Evolutionary conservation across 2,888 invertebrate species (phyloP).

Genomic region (Teleogryllus oceanicus): DNA sequence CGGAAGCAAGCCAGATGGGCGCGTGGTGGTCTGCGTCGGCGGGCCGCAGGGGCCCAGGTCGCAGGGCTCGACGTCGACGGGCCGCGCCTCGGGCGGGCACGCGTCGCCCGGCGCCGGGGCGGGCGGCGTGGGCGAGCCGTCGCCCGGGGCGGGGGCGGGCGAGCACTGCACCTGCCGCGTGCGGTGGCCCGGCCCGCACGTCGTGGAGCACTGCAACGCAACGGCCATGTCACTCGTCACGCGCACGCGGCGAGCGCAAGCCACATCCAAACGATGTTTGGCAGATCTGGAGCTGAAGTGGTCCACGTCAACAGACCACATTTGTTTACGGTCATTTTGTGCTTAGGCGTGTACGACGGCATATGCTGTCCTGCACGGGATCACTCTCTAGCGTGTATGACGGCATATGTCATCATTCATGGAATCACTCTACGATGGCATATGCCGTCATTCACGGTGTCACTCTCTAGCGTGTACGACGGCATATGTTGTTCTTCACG

Average conservation of each 20-base stretch:
- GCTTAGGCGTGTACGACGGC: too few species aligned
- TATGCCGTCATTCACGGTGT: too few species aligned
- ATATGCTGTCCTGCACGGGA: too few species aligned
- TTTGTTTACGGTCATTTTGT: too few species aligned
- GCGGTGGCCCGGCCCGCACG: neutral
- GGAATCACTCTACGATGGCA: too few species aligned
- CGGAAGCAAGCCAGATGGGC: neutral
- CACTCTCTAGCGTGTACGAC: too few species aligned
- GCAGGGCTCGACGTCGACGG: neutral
- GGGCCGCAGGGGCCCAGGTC: neutral
- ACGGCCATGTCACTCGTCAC: neutral
- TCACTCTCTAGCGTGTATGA: too few species aligned
- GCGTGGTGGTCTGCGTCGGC: neutral
- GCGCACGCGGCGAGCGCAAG: neutral
- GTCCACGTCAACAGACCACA: too few species aligned
- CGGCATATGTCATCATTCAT: too few species aligned
- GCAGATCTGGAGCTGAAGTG: neutral
- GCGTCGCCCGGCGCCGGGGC: neutral
- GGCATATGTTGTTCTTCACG: too few species aligned
- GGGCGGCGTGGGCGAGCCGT: neutral
- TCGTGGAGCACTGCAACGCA: constrained; percentile 1
- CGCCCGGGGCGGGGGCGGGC: neutral
- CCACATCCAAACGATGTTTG: too few species aligned
- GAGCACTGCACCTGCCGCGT: neutral
- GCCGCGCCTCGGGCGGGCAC: neutral